phyloP scores from a whole-genome alignment of 35 echinoderm and acorn worm species.

The Apostichopus parvimensis region DNA sequence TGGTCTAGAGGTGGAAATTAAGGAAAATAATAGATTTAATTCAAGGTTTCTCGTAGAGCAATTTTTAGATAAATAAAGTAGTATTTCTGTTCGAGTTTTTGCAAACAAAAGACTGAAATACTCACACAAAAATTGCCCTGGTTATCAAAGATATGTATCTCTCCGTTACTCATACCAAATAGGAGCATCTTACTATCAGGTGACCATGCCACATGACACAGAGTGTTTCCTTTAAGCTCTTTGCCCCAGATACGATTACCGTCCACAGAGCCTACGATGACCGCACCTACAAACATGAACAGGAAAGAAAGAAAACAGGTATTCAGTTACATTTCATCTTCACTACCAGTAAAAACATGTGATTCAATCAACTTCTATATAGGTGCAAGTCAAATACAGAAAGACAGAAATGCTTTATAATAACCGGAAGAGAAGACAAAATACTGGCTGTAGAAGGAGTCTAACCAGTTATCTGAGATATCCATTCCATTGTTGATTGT shows the following conservation, averaged over 20 bases:
- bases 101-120: neutral
- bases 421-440: too few relatives aligned
- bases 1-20: constrained; percentile 42
- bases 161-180: constrained; percentile 99
- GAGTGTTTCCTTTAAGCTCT: constrained; percentile 81
- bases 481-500: too few relatives aligned
- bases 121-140: constrained; percentile 98
- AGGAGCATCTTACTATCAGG: constrained; percentile 85
- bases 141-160: constrained; percentile 92
- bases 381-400: too few relatives aligned
- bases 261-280: constrained; percentile 98
- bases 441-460: too few relatives aligned
- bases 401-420: too few relatives aligned
- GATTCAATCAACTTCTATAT: too few relatives aligned
- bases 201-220: constrained; percentile 97
- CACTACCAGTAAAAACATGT: too few relatives aligned
- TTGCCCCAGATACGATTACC: constrained; percentile 99
- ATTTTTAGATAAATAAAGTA: constrained; percentile 73
- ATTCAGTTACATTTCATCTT: too few relatives aligned
- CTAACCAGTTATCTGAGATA: too few relatives aligned
- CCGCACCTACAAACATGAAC: constrained; percentile 65
- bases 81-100: constrained; percentile 34
- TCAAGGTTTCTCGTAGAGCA: constrained; percentile 66
- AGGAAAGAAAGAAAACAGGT: too few relatives aligned
- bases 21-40: too few relatives aligned